Evolutionary conservation across 1,140 invertebrate genomes (phyloP).

Genomic region (Drosophila takahashii): DNA sequence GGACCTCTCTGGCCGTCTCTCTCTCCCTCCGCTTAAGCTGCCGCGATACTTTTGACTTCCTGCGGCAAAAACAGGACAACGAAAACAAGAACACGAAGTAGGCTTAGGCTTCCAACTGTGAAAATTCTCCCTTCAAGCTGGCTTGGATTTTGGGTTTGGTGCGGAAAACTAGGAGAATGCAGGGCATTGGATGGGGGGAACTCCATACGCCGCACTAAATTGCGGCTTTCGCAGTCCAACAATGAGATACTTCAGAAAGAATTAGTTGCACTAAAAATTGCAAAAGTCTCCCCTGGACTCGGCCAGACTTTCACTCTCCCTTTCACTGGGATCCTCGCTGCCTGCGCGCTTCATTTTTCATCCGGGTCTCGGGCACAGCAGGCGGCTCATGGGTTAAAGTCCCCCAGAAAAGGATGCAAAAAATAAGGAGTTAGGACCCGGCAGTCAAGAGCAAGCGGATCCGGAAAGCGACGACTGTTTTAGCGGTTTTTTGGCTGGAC

Average conservation of each 20-base stretch:
- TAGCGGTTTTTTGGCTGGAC: conserved; percentile 57
- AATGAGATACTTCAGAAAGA: conserved; percentile 83
- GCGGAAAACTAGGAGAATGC: background rate
- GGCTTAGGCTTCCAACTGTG: conserved; percentile 67
- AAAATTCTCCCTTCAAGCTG: conserved; percentile 29
- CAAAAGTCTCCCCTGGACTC: conserved; percentile 65
- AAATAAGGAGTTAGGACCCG: conserved; percentile 15
- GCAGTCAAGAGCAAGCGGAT: conserved; percentile 23
- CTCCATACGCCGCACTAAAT: conserved; percentile 71
- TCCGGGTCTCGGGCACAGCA: conserved; percentile 36
- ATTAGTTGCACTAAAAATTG: conserved; percentile 83
- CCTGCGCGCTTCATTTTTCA: conserved; percentile 11
- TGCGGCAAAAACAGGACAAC: conserved; percentile 56
- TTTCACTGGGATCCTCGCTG: background rate
- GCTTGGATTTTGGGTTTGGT: conserved; percentile 31
- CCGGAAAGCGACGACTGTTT: conserved; percentile 51
- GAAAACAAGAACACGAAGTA: conserved; percentile 49
- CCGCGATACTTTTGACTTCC: conserved; percentile 81
- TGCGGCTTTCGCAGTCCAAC: conserved; percentile 78
- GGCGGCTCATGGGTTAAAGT: conserved; percentile 31
- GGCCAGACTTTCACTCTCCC: conserved; percentile 63
- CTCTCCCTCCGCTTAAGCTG: conserved; percentile 63
- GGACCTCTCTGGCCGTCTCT: conserved; percentile 6
- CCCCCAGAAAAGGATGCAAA: conserved; percentile 6
- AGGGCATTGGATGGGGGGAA: background rate